These are phyloP conservation scores for Cranoglanis bouderius DNA, from an alignment of 2,113 vertebrate genomes.

Conservation along the genomic window DNA sequence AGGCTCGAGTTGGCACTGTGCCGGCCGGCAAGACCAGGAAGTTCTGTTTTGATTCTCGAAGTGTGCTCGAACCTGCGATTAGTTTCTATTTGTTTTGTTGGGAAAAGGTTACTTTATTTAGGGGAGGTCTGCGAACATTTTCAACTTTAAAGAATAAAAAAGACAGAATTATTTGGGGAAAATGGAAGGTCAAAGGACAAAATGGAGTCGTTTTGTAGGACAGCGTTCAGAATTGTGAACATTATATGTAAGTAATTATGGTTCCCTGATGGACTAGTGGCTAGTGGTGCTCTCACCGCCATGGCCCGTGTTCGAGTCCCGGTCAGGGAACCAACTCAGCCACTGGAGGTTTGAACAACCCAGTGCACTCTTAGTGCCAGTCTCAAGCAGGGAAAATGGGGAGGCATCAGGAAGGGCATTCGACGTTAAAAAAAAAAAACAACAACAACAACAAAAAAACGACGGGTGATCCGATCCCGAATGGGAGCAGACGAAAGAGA, in stretches of 20 bases:
- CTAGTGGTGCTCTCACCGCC: too few relatives aligned
- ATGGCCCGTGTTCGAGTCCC: too few relatives aligned
- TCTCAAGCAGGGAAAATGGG: too few relatives aligned
- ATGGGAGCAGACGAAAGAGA: too few relatives aligned
- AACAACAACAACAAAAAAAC: too few relatives aligned
- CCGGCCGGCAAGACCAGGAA: constrained; percentile 26
- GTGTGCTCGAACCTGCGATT: neutral
- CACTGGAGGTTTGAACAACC: too few relatives aligned
- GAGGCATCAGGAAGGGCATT: too few relatives aligned
- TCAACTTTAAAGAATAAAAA: neutral
- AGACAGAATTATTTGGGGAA: neutral
- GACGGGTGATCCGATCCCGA: too few relatives aligned
- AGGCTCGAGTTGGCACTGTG: constrained; percentile 45
- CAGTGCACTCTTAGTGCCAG: too few relatives aligned
- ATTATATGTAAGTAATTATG: neutral
- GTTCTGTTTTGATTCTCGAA: constrained; percentile 16
- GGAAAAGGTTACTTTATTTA: neutral
- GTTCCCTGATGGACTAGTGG: too few relatives aligned
- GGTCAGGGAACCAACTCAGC: too few relatives aligned
- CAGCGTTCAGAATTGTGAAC: neutral
- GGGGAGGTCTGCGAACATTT: neutral
- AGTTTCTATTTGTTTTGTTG: neutral
- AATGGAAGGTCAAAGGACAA: neutral
- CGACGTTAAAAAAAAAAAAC: too few relatives aligned
- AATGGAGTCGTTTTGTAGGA: neutral